phyloP scores from a whole-genome alignment of 2,888 invertebrate genomes.

The Panorpa germanica region DNA sequence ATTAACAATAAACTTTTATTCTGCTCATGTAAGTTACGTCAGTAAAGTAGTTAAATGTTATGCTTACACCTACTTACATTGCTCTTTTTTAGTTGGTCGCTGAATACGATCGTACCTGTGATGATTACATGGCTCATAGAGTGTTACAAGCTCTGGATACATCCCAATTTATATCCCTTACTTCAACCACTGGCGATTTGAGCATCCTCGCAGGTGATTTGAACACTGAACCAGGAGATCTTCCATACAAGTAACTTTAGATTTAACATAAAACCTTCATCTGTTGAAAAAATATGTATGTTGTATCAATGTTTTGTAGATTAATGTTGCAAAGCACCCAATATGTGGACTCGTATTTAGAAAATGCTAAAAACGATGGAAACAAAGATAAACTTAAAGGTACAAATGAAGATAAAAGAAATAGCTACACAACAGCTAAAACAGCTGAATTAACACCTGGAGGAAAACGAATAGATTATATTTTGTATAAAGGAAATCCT shows the following conservation, averaged over 20 bases:
- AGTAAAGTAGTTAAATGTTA: slow-evolving; percentile 7
- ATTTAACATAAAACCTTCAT: background rate
- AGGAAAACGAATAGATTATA: slow-evolving; percentile 87
- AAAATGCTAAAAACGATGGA: no score
- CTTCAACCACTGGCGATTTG: slow-evolving; percentile 57
- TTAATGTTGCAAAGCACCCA: slow-evolving; percentile 1
- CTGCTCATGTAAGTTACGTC: slow-evolving; percentile 64
- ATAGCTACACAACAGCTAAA: slow-evolving; percentile 55
- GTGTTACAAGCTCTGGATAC: slow-evolving; percentile 87
- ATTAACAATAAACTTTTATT: slow-evolving; percentile 64
- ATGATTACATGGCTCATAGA: slow-evolving; percentile 84
- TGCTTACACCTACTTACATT: slow-evolving; percentile 5
- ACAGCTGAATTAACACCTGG: slow-evolving; percentile 32
- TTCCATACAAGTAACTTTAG: slow-evolving; percentile 41
- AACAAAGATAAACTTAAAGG: slow-evolving; percentile 25
- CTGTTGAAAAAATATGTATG: slow-evolving; percentile 1
- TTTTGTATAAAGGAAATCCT: slow-evolving; percentile 39
- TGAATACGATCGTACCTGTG: slow-evolving; percentile 67
- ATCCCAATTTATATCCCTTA: slow-evolving; percentile 82
- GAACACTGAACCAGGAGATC: slow-evolving; percentile 76
- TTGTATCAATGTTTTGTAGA: background rate
- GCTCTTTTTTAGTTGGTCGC: slow-evolving; percentile 61
- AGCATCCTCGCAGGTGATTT: slow-evolving; percentile 86
- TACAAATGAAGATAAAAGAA: slow-evolving; percentile 64
- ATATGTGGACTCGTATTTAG: no score